These are phyloP conservation scores for Riptortus pedestris DNA, from an alignment of 1,140 invertebrate species.

Conservation along the genomic window DNA sequence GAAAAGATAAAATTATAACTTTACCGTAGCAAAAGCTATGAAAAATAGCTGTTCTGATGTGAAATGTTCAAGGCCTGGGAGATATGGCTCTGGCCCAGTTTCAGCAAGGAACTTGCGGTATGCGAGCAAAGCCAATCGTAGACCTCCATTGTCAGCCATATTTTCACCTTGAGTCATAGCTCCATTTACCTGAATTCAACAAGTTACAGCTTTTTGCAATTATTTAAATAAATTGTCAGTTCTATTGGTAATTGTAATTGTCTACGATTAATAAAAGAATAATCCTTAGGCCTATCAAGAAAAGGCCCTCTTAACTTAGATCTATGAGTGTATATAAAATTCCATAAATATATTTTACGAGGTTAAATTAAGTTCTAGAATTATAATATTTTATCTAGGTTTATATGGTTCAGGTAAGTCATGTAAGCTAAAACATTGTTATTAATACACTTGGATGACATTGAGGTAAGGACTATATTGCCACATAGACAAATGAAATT, in stretches of 20 bases:
- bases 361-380: no score
- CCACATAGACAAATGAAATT: no score
- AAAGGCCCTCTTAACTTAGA: no score
- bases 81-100: conserved; percentile 36
- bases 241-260: conserved; percentile 3
- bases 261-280: neutral
- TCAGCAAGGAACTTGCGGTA: conserved; percentile 48
- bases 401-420: no score
- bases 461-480: no score
- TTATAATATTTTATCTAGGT: no score
- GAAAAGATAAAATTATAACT: no score
- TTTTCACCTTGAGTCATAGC: conserved; percentile 77
- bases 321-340: no score
- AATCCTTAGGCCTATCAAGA: no score
- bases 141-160: conserved; percentile 81
- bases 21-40: conserved; percentile 73
- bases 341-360: no score
- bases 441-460: no score
- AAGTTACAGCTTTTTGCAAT: conserved; percentile 72
- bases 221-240: conserved; percentile 35
- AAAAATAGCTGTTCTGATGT: conserved; percentile 78
- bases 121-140: conserved; percentile 67
- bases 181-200: conserved; percentile 69
- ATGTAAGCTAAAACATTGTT: no score
- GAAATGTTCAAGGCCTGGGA: conserved; percentile 67